Percentiles rank a stretch among this genome's conserved stretches.
phyloP scores from a whole-genome alignment of 2,113 vertebrate species.

The Aspiorhynchus laticeps region DNA sequence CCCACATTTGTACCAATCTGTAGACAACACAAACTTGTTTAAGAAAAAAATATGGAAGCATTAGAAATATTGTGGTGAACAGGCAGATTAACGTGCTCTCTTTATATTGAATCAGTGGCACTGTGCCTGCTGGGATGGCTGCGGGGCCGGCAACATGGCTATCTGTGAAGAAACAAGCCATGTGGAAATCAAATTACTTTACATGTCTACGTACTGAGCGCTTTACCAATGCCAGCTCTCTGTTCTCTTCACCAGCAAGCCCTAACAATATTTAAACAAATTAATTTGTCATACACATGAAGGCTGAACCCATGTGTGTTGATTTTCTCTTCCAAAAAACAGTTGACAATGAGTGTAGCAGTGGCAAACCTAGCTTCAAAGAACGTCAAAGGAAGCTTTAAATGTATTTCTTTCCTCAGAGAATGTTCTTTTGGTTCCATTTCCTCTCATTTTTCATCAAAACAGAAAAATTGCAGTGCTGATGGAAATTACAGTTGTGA shows the following conservation, averaged over 20 bases:
- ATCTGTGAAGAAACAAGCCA: slow-evolving; percentile 41
- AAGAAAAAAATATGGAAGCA: not conserved
- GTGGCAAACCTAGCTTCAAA: not conserved
- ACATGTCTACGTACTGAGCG: slow-evolving; percentile 33
- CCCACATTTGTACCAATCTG: not conserved
- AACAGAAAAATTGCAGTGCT: not conserved
- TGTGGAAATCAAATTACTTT: slow-evolving; percentile 54
- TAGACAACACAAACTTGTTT: slow-evolving; percentile 11
- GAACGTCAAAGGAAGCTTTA: not conserved
- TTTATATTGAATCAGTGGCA: slow-evolving; percentile 45
- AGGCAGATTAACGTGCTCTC: slow-evolving; percentile 33
- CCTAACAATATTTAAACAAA: slow-evolving; percentile 51
- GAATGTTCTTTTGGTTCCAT: not conserved
- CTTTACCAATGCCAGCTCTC: slow-evolving; percentile 23
- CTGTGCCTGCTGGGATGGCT: slow-evolving; percentile 39
- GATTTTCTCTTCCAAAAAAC: not conserved
- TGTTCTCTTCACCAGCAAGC: slow-evolving; percentile 20
- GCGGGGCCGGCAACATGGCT: not conserved
- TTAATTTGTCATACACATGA: slow-evolving; percentile 49
- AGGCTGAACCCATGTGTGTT: slow-evolving; percentile 12
- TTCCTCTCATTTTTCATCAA: not conserved
- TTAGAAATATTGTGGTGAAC: slow-evolving; percentile 1
- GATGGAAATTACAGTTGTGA: slow-evolving; percentile 21
- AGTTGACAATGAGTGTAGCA: not conserved
- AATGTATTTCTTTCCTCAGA: not conserved